phyloP scores from a whole-genome alignment of 2,797 vertebrate genomes.

The Cyprinodon diabolis region DNA sequence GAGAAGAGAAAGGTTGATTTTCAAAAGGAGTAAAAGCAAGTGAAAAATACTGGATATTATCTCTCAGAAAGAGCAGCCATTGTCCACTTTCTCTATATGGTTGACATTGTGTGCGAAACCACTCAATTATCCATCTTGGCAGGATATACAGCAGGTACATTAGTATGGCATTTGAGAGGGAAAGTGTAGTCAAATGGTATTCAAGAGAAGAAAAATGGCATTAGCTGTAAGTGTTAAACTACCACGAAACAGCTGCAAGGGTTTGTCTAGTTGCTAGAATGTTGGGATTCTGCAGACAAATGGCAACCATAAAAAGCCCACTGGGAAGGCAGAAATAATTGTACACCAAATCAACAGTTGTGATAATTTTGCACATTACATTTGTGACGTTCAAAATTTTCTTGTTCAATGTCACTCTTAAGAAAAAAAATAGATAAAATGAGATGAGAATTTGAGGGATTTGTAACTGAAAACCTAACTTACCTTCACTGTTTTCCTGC shows the following conservation, averaged over 20 bases:
- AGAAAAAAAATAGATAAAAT: too few species aligned
- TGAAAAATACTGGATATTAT: not conserved
- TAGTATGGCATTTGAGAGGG: not conserved
- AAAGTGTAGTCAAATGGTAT: not conserved
- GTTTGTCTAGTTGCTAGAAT: not conserved
- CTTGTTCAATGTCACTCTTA: too few species aligned
- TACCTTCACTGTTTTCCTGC: too few species aligned
- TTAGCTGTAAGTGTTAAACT: not conserved
- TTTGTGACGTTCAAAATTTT: too few species aligned
- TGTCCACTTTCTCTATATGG: not conserved
- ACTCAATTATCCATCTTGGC: constrained; percentile 1
- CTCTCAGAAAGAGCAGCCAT: not conserved
- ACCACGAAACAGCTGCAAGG: not conserved
- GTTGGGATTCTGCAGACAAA: not conserved
- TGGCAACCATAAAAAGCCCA: not conserved
- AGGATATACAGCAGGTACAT: not conserved
- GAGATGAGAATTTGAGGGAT: too few species aligned
- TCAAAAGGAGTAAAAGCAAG: not conserved
- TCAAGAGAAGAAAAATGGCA: not conserved
- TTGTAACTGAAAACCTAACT: too few species aligned
- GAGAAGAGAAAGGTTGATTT: not conserved
- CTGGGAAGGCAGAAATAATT: not conserved
- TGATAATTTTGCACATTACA: too few species aligned
- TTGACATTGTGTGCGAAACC: not conserved
- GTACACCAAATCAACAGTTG: not conserved